Evolutionary conservation across 2,888 invertebrate species (phyloP).

Genomic region (Ischnura elegans): DNA sequence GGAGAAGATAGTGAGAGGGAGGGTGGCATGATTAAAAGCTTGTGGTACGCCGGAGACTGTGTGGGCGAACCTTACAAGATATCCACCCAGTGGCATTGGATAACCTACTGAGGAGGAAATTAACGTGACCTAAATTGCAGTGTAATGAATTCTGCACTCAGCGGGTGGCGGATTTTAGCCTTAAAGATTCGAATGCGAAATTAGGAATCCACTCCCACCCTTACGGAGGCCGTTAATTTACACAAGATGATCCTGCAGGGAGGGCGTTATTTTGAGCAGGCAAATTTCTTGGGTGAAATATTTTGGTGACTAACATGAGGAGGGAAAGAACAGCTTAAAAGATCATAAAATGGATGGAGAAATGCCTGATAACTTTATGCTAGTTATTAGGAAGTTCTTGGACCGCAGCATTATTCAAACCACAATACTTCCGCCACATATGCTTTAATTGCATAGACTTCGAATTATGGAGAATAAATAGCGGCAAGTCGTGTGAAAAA

Average conservation of each 20-base stretch:
- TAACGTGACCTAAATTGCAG: conserved; percentile 31
- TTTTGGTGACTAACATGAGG: neutral
- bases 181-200: neutral
- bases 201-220: neutral
- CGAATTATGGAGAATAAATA: neutral
- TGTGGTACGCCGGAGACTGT: neutral
- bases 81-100: neutral
- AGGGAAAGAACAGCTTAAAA: neutral
- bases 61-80: neutral
- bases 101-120: conserved; percentile 1
- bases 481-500: too few relatives aligned
- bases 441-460: neutral
- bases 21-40: neutral
- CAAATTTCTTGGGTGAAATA: neutral
- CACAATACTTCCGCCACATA: neutral
- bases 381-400: neutral
- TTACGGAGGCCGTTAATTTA: neutral
- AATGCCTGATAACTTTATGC: neutral
- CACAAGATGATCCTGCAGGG: neutral
- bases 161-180: neutral
- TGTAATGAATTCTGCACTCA: neutral
- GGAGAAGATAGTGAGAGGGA: neutral
- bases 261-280: neutral
- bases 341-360: neutral
- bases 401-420: neutral